Evolutionary conservation across 1,140 invertebrate genomes (phyloP).

Genomic region (Lithobius niger): DNA sequence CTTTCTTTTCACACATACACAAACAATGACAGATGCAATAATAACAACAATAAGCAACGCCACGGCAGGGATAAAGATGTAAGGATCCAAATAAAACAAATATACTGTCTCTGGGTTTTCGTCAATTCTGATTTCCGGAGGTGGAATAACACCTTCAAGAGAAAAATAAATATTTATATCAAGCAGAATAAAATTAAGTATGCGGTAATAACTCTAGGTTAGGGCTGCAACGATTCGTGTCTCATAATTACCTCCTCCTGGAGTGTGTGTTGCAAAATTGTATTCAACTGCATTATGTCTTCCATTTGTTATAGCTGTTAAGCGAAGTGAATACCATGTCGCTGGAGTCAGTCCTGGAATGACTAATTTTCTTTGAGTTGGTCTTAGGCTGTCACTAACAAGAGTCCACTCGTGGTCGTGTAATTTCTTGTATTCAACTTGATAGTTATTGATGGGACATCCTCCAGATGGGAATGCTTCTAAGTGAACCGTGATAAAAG

Average conservation of each 20-base stretch:
- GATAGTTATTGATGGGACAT: conserved; percentile 89
- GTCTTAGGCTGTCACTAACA: conserved; percentile 81
- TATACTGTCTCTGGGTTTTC: no score
- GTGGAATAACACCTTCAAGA: no score
- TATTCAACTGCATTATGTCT: conserved; percentile 87
- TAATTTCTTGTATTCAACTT: conserved; percentile 86
- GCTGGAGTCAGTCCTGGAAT: conserved; percentile 82
- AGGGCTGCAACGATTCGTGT: no score
- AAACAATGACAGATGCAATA: conserved; percentile 1
- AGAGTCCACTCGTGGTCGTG: conserved; percentile 66
- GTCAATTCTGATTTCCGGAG: no score
- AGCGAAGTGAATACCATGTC: conserved; percentile 72
- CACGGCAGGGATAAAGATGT: background rate
- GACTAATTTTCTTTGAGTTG: conserved; percentile 67
- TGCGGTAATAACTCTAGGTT: background rate
- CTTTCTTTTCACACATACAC: background rate
- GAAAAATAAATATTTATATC: no score
- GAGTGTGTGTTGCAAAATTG: background rate
- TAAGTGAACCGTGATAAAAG: conserved; percentile 63
- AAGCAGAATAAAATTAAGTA: background rate
- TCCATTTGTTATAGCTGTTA: conserved; percentile 89
- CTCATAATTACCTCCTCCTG: background rate
- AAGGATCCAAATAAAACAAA: background rate
- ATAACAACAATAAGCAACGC: background rate
- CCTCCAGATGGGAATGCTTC: conserved; percentile 86